A percentile compares a stretch with the other conserved stretches of the same genome.
These are phyloP conservation scores for Malurus splendens DNA, from an alignment of 2,797 vertebrate species.

Conservation along the genomic window DNA sequence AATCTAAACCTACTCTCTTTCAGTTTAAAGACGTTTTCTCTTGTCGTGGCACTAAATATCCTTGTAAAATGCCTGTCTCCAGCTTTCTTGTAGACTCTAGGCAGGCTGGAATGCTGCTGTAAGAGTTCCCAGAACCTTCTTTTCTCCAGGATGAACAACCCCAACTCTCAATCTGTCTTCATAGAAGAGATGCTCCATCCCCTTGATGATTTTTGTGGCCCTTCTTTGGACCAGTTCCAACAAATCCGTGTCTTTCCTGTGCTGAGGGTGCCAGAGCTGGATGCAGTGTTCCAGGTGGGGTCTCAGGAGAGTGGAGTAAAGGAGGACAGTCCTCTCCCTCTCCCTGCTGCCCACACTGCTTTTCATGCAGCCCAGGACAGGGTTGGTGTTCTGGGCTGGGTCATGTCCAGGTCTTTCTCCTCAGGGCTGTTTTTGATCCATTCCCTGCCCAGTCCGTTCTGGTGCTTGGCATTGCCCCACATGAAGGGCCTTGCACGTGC, in stretches of 20 bases:
- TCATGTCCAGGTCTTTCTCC: background rate
- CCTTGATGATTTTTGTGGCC: background rate
- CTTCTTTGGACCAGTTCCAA: background rate
- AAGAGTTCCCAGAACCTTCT: background rate
- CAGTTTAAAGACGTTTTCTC: background rate
- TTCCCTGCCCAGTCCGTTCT: background rate
- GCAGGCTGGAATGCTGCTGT: background rate
- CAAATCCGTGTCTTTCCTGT: background rate
- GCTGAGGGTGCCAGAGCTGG: background rate
- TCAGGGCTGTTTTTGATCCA: background rate
- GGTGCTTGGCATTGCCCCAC: background rate
- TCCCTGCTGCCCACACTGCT: background rate
- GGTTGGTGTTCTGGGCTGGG: background rate
- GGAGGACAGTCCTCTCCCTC: background rate
- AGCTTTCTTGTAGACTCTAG: background rate
- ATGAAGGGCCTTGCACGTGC: background rate
- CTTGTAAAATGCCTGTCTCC: background rate
- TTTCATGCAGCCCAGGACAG: background rate
- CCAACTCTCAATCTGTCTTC: background rate
- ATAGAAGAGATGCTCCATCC: background rate
- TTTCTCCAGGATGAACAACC: background rate
- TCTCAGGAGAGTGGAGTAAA: background rate
- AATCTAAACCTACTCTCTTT: background rate
- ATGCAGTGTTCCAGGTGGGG: background rate
- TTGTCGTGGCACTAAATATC: background rate